Evolutionary conservation across 2,113 vertebrate genomes (phyloP).

Genomic region (Monarcha castaneiventris): DNA sequence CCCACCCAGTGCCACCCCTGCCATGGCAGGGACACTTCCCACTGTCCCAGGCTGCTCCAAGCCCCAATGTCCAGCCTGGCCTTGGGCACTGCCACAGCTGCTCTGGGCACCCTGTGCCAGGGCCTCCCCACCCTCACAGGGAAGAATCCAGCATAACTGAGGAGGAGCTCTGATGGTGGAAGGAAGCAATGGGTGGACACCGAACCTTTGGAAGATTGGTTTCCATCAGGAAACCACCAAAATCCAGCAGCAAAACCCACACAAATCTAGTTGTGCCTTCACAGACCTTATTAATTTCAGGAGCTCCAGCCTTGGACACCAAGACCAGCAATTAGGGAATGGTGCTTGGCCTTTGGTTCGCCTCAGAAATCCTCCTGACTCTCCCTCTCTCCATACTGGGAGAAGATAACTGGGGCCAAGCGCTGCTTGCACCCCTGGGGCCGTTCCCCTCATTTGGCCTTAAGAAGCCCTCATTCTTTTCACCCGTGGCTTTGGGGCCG

Average conservation of each 20-base stretch:
- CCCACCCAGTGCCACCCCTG: background rate
- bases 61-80: background rate
- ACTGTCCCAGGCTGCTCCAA: background rate
- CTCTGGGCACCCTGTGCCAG: background rate
- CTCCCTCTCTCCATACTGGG: background rate
- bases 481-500: constrained; percentile 44
- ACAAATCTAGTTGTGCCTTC: background rate
- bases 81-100: background rate
- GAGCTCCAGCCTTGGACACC: background rate
- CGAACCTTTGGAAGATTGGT: rapidly evolving
- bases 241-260: background rate
- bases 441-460: constrained; percentile 58
- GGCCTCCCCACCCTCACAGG: rapidly evolving
- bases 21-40: background rate
- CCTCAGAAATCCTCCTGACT: constrained; percentile 12
- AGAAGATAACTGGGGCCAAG: constrained; percentile 40
- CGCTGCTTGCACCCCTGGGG: constrained; percentile 59
- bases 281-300: background rate
- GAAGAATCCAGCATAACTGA: background rate
- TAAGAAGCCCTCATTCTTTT: constrained; percentile 14
- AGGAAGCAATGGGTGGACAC: background rate
- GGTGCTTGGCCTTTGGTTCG: background rate
- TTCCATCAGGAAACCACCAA: background rate
- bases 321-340: background rate
- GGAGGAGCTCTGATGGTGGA: background rate